phyloP scores from a whole-genome alignment of 1,140 invertebrate species.

The Onthophagus taurus region DNA sequence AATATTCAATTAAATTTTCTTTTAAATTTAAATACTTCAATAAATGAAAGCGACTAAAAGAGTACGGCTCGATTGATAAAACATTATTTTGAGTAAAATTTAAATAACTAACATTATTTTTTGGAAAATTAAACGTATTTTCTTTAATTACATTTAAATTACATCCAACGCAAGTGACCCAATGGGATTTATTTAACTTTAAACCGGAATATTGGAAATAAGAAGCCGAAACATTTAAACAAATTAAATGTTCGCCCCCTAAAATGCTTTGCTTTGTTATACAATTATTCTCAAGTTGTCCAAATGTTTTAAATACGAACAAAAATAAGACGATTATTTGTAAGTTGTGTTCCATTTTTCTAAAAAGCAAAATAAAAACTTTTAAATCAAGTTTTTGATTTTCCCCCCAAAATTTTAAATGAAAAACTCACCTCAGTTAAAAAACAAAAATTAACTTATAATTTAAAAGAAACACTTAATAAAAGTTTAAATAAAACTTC shows the following conservation, averaged over 20 bases:
- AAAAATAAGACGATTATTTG: too few relatives aligned
- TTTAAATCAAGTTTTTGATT: too few relatives aligned
- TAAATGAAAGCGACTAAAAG: conserved; percentile 24
- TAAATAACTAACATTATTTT: conserved; percentile 28
- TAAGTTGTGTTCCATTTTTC: too few relatives aligned
- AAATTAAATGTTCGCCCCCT: conserved; percentile 24
- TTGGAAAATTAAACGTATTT: conserved; percentile 26
- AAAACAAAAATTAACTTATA: too few relatives aligned
- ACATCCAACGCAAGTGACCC: conserved; percentile 29
- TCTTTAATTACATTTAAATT: conserved; percentile 24
- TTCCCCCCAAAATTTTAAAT: too few relatives aligned
- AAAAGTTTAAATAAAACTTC: too few relatives aligned
- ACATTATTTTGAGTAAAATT: conserved; percentile 16
- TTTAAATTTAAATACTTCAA: conserved; percentile 26
- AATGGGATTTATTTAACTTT: conserved; percentile 25
- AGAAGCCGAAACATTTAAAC: conserved; percentile 22
- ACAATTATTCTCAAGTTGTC: too few relatives aligned
- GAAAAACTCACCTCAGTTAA: too few relatives aligned
- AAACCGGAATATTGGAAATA: conserved; percentile 24
- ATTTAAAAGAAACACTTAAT: too few relatives aligned
- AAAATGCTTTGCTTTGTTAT: conserved; percentile 5
- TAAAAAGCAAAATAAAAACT: too few relatives aligned
- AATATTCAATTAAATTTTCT: conserved; percentile 23
- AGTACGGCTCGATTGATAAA: conserved; percentile 19
- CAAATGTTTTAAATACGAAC: too few relatives aligned